Percentiles rank a stretch among this genome's conserved stretches.
Evolutionary conservation across 1,140 invertebrate species (phyloP).

Genomic region (Pseudoatta argentina): DNA sequence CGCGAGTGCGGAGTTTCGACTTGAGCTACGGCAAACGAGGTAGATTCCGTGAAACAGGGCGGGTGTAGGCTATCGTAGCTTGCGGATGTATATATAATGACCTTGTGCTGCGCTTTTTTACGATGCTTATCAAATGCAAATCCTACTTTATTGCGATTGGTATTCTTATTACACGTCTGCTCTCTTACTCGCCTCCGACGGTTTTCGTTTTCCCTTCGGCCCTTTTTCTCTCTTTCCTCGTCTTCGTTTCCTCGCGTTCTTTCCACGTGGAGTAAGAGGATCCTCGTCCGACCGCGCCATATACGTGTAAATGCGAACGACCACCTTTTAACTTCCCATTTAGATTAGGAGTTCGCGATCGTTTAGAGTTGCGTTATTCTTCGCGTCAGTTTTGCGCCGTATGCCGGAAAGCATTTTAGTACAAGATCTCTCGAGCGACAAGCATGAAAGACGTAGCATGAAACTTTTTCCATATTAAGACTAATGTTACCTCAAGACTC

Average conservation of each 20-base stretch:
- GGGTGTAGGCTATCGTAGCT: conserved; percentile 64
- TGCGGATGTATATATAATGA: conserved; percentile 75
- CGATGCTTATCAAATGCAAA: conserved; percentile 84
- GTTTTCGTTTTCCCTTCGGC: conserved; percentile 24
- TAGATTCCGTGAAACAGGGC: conserved; percentile 52
- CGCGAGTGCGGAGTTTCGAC: conserved; percentile 7
- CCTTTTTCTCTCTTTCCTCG: neutral
- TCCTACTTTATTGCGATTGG: conserved; percentile 85
- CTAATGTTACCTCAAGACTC: conserved; percentile 56
- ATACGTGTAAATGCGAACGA: conserved; percentile 46
- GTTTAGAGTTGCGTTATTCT: conserved; percentile 57
- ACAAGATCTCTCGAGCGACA: neutral
- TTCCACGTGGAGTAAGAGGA: conserved; percentile 68
- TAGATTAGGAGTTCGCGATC: conserved; percentile 65
- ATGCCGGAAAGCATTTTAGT: conserved; percentile 36
- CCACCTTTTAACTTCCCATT: conserved; percentile 75
- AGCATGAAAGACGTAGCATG: conserved; percentile 22
- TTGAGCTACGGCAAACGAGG: conserved; percentile 71
- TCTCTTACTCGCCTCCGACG: conserved; percentile 25
- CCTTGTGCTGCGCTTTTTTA: conserved; percentile 82
- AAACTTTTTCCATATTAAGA: conserved; percentile 53
- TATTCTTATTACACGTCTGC: conserved; percentile 82
- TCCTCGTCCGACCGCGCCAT: conserved; percentile 66
- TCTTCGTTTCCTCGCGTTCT: neutral
- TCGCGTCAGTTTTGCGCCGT: conserved; percentile 38